Base-by-base conservation (phyloP, 1,140 invertebrate species). In the Penaeus chinensis region DNA sequence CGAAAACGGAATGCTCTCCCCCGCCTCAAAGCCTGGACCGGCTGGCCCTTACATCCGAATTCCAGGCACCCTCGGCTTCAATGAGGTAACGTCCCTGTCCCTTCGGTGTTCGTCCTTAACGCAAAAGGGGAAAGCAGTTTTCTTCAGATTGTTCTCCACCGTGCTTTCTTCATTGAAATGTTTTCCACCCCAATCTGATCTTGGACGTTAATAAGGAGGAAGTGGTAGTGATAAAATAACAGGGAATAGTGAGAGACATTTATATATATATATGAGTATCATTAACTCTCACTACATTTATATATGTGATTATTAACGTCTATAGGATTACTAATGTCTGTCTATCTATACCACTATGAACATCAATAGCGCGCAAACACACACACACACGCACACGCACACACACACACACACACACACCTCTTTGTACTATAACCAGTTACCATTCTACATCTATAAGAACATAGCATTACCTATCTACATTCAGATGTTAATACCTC, bases 11-110 rank as follows among this genome's bases (percentile, higher is more conserved):
- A 91, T 95, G 0, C 91, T 91, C 65, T 93, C 95, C 0, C 91
- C 93, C 3, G 92, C 94, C 3, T 92, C 85, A 13, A 94, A 94
- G 4, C 91, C 93, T 5, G 95, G 95, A 8, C 90, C 92, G 10
- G 92, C 94, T 7, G 97, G 97, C 11, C 94, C 94, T 5, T 96
- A 95, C 89, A 96, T 96, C 0, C 91, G 91, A 4, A 94, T 96
- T 87, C 90, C 92, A 16, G 97, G 97, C 18, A 93, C 94, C 60
- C 92, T 96, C 77, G 95, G 96, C 32, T 98, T 96, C 91, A 96
- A 97, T 91, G 96, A 99, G 94, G 96, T 96, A 92, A 81, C 5
- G 54, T 8, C 54, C 54, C 10, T 13, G 54, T 8, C 54, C 54
- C 54, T 54, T 54, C 54, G 11, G 54, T 54, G 54, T 16, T 54